Percentiles rank a stretch among this genome's conserved stretches.
phyloP scores from a whole-genome alignment of 2,888 invertebrate genomes.

The Lepidocyrtoides sp. region DNA sequence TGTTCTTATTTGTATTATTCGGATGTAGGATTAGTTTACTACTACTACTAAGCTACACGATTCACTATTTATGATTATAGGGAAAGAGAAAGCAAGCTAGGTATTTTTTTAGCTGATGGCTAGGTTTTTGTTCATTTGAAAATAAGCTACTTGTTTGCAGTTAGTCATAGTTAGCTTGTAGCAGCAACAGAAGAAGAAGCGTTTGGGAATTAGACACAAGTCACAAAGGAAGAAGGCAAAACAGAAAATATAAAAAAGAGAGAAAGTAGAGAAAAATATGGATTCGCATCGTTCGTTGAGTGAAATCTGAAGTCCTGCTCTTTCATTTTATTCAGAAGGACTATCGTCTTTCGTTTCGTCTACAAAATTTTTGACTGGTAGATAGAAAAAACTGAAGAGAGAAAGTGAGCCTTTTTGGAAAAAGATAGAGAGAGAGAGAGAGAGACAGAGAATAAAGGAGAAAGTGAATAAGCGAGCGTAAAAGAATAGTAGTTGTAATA shows the following conservation, averaged over 20 bases:
- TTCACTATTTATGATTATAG: constrained; percentile 29
- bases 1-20: neutral
- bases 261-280: neutral
- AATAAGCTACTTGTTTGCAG: constrained; percentile 21
- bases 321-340: neutral
- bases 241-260: neutral
- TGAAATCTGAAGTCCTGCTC: neutral
- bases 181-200: neutral
- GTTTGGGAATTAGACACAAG: constrained; percentile 47
- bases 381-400: constrained; percentile 17
- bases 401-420: constrained; percentile 33
- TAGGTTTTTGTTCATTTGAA: constrained; percentile 12
- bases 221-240: constrained; percentile 47
- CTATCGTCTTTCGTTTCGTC: neutral
- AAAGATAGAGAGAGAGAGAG: neutral
- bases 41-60: neutral
- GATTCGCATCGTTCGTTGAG: neutral
- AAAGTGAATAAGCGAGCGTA: constrained; percentile 34
- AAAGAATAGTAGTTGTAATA: neutral
- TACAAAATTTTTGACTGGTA: neutral
- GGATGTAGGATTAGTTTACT: neutral
- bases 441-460: constrained; percentile 5
- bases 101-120: neutral
- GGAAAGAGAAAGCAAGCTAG: neutral
- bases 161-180: constrained; percentile 2